These are phyloP conservation scores for Gyps fulvus DNA, from an alignment of 2,113 vertebrate genomes.

Conservation along the genomic window DNA sequence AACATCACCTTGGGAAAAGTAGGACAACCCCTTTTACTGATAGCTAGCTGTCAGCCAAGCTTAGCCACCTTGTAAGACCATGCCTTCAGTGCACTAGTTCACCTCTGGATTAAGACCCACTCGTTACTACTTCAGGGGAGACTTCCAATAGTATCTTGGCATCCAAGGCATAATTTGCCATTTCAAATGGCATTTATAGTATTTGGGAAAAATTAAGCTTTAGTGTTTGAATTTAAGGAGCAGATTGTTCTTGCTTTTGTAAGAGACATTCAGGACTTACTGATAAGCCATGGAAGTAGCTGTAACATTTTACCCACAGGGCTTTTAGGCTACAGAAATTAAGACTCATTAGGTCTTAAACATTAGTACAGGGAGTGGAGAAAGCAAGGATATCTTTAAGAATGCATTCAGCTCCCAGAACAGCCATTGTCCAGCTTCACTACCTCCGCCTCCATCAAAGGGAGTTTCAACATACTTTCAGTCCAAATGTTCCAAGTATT, in stretches of 20 bases:
- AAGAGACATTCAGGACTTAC: neutral
- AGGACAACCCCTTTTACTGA: neutral
- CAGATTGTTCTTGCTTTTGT: neutral
- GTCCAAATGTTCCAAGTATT: neutral
- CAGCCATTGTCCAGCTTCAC: neutral
- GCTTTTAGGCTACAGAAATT: neutral
- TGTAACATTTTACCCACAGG: neutral
- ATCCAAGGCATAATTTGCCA: neutral
- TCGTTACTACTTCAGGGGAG: neutral
- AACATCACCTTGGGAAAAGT: neutral
- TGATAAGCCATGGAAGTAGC: neutral
- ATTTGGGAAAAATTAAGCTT: neutral
- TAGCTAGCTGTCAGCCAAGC: neutral
- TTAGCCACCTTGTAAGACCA: neutral
- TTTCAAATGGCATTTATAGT: neutral
- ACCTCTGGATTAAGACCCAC: neutral
- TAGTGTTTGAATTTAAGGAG: neutral
- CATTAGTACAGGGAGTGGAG: neutral
- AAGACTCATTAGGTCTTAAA: neutral
- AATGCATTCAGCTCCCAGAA: neutral
- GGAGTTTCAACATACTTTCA: neutral
- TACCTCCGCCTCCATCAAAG: neutral
- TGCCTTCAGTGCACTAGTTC: neutral
- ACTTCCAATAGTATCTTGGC: neutral
- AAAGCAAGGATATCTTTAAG: neutral